phyloP scores from a whole-genome alignment of 2,888 invertebrate species.

The Chloroclysta siterata region DNA sequence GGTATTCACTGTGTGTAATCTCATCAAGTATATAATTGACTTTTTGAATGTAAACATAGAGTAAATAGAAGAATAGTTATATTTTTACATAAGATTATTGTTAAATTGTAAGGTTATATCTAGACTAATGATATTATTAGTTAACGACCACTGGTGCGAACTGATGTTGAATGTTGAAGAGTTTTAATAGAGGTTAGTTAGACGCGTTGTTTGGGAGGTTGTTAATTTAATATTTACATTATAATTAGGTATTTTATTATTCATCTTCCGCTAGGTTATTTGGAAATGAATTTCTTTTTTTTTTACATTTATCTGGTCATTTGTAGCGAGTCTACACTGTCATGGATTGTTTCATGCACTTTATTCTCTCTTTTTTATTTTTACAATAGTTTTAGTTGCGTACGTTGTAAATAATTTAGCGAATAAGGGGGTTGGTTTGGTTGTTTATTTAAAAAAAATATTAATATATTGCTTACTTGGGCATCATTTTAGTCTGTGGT shows the following conservation, averaged over 20 bases:
- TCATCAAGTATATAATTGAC: slow-evolving; percentile 31
- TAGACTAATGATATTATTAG: slow-evolving; percentile 64
- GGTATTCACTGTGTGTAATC: slow-evolving; percentile 35
- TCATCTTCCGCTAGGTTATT: slow-evolving; percentile 60
- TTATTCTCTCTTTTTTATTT: slow-evolving; percentile 71
- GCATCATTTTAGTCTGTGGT: slow-evolving; percentile 36
- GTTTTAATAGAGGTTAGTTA: slow-evolving; percentile 79
- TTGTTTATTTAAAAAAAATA: slow-evolving; percentile 66
- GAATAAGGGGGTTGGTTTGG: slow-evolving; percentile 74
- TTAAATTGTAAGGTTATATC: slow-evolving; percentile 58
- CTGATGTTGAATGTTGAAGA: slow-evolving; percentile 83
- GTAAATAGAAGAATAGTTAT: slow-evolving; percentile 61
- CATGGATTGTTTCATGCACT: slow-evolving; percentile 55
- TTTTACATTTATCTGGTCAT: slow-evolving; percentile 64
- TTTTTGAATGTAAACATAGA: slow-evolving; percentile 28
- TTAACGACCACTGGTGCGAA: slow-evolving; percentile 81
- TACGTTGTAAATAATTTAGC: slow-evolving; percentile 71
- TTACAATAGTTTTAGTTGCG: slow-evolving; percentile 56
- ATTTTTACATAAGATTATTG: slow-evolving; percentile 78
- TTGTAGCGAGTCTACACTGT: slow-evolving; percentile 34
- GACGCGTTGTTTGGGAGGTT: slow-evolving; percentile 75
- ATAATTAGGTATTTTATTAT: slow-evolving; percentile 51
- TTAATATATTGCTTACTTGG: slow-evolving; percentile 73
- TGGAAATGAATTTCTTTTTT: slow-evolving; percentile 50
- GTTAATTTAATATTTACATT: slow-evolving; percentile 73